Conservation (phyloP, 2,888 invertebrate genomes). For the Oxytorus armatus region DNA sequence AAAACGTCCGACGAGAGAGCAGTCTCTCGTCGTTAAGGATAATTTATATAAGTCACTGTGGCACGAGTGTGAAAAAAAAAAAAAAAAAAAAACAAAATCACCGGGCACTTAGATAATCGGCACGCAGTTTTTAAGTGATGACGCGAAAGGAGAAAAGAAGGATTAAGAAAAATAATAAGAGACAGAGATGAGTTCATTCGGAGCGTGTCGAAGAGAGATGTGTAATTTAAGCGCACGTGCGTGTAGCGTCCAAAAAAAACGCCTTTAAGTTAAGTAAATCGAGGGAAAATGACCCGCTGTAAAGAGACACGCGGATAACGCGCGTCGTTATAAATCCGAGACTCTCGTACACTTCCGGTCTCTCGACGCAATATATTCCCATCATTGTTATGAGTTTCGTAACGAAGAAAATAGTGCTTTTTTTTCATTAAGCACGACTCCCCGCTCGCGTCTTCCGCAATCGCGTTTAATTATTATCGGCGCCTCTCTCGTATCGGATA, state of each 20-base stretch:
- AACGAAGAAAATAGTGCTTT: no score
- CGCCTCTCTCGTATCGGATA: no score
- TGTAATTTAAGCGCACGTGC: slow-evolving; percentile 52
- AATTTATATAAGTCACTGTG: background rate
- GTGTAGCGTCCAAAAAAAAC: slow-evolving; percentile 37
- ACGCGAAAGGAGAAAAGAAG: background rate
- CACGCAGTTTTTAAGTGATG: slow-evolving; percentile 26
- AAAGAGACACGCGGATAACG: no score
- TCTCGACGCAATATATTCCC: slow-evolving; percentile 56
- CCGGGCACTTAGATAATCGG: slow-evolving; percentile 24
- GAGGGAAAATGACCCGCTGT: no score
- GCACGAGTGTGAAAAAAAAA: background rate
- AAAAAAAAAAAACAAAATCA: slow-evolving; percentile 2
- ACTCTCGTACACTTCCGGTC: slow-evolving; percentile 35
- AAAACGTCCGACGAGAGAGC: slow-evolving; percentile 6
- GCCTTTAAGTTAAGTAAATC: slow-evolving; percentile 1
- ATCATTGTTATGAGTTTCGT: slow-evolving; percentile 38
- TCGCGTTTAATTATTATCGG: slow-evolving; percentile 7
- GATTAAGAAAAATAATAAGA: background rate
- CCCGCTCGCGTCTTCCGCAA: slow-evolving; percentile 29
- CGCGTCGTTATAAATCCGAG: no score
- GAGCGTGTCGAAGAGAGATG: slow-evolving; percentile 28
- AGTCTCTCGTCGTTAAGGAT: no score
- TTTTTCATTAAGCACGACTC: no score
- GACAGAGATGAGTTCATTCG: background rate